Evolutionary conservation across 1,140 invertebrate species (phyloP), one percentile per base, ranked within the genome.

Genomic region (Philaenus spumarius): DNA sequence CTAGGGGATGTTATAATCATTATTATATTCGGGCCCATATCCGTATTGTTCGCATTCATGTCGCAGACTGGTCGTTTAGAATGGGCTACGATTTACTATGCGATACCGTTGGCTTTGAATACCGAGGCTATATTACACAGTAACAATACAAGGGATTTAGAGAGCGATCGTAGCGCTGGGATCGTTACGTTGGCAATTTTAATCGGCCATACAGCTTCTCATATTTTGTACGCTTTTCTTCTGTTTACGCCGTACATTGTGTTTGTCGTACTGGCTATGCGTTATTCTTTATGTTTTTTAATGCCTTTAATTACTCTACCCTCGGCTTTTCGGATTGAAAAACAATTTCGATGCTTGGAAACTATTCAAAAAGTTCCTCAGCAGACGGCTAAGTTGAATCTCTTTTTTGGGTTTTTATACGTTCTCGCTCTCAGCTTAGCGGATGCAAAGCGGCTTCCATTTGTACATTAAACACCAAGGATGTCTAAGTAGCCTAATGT

Each of bases 101-200:
- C 94, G 15, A 84, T 97, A 65, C 95, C 95, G 9, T 71, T 97
- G 59, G 93, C 94, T 6, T 74, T 97, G 1, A 97, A 96, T 66
- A 95, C 93, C 9, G 94, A 96, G 72, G 93, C 93, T 22, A 95
- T 97, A 66, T 75, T 97, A 45, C 94, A 97, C 70, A 91, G 89
- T 65, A 97, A 97, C 66, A 97, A 97, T 71, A 93, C 92, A 1
- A 80, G 93, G 60, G 93, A 97, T 75, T 79, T 90, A 39, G 66
- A 69, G 53, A 64, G 61, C 60, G 68, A 69, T 52, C 60, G 65
- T n/a, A 59, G 60, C 52, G 66, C 65, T 9, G 66, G 67, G 6
- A 69, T 69, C 26, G 68, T 97, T 0, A 97, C 94, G 5, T 72
- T 97, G 62, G 93, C 95, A 7, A 95, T 97, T 68, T 72, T 95